These are phyloP conservation scores for Sminthurides aquaticus DNA, from an alignment of 2,888 invertebrate genomes.

Conservation along the genomic window DNA sequence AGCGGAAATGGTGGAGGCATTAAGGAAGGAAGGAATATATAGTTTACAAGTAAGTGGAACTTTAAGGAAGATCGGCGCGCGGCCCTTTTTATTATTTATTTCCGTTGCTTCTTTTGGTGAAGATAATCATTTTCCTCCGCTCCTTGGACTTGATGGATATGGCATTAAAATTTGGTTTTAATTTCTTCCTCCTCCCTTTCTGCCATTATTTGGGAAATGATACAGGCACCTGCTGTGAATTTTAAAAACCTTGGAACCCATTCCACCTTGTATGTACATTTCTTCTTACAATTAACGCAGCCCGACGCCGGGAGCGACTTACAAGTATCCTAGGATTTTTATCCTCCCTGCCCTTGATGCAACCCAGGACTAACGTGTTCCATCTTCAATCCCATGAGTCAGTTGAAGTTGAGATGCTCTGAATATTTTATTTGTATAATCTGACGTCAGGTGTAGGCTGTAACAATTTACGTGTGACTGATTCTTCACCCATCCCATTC, in stretches of 20 bases:
- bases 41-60: too few species aligned
- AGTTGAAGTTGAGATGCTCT: too few species aligned
- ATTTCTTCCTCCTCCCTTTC: not conserved
- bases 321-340: too few species aligned
- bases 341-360: too few species aligned
- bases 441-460: too few species aligned
- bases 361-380: too few species aligned
- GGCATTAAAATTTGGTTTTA: not conserved
- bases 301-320: too few species aligned
- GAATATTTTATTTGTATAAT: too few species aligned
- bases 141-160: not conserved
- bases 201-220: not conserved
- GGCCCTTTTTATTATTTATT: not conserved
- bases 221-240: not conserved
- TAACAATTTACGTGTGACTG: too few species aligned
- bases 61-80: too few species aligned
- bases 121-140: not conserved
- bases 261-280: not conserved
- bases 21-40: not conserved
- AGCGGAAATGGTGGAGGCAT: not conserved
- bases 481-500: too few species aligned
- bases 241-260: not conserved
- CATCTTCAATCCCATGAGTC: too few species aligned
- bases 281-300: not conserved
- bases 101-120: not conserved